Evolutionary conservation across 2,888 invertebrate species (phyloP), one percentile per base, ranked within the genome.

Genomic region (Gortyna flavago): DNA sequence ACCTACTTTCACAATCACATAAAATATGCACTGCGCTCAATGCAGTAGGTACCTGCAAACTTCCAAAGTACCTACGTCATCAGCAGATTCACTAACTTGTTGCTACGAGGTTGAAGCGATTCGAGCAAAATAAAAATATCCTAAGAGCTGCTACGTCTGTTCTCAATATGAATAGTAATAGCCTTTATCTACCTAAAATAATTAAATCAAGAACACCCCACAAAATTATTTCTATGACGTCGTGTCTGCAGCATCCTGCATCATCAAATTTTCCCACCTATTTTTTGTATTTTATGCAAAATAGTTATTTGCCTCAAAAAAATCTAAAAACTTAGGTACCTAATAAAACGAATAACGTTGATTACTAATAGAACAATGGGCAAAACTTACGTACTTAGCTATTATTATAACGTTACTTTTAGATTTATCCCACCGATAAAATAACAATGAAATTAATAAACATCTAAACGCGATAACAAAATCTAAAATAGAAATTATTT

Each of bases 1-100:
- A 76, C 35, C 18, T 38, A 38, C 80, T 76, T 83, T 83, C 80
- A 84, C 84, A 80, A 65, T 61, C 64, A 64, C 80, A 75, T 79
- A 51, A 72, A 84, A 72, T 76, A 72, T 62, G 65, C 72, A 75
- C 57, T 72, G 64, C 32, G 21, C 68, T 69, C 68, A 75, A 75
- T 75, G 41, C 51, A 72, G 69, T 38, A 25, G 29, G 35, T 62
- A 65, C 29, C 57, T 21, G 21, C 6, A 35, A 72, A 51, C n/a
- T 64, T 73, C 51, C 35, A 25, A n/a, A 48, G n/a, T 59, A 65
- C n/a, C n/a, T n/a, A n/a, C 29, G 41, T 7, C 41, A 41, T 29
- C 51, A 69, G 44, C 51, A 79, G 11, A 62, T 67, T 65, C 18
- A 44, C 73, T 16, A 44, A 65, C 68, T 69, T 29, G 16, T 54